Base-by-base conservation (phyloP, 2,797 vertebrate species). In the Trichosurus vulpecula region DNA sequence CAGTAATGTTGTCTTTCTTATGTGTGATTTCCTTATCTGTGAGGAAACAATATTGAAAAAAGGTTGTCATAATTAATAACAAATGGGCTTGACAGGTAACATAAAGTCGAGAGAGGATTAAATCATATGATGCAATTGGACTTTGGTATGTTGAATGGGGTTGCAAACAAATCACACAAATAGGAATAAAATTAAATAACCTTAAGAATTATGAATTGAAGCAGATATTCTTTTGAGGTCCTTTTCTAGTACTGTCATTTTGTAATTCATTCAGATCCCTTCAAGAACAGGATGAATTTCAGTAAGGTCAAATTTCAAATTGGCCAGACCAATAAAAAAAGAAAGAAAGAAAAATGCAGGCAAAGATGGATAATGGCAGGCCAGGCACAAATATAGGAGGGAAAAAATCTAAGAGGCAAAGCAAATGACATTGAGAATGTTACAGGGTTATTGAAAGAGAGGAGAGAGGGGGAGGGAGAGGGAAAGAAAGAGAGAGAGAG, bases 161-260 rank as follows among this genome's bases (percentile, higher is more conserved):
- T n/a, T 16, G 51, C 10, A 51, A 52, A 0, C 54, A 87, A 22
- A 6, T 9, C 2, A 30, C n/a, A 3, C 35, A 66, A 54, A 57
- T 25, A 19, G 1, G 30, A n/a, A 29, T 25, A 25, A 58, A 54
- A 2, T 2, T 27, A 22, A 47, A 8, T 35, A 57, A 8, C 0
- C 4, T 47, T 51, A 22, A 91, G 61, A 81, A 52, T 0, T 11
- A 52, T 16, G 22, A 95, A 31, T 57, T 16, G 29, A 54, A n/a
- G 12, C 5, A 19, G 0, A 74, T 41, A 2, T 0, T 51, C 56
- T 1, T 12, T 0, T 6, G 2, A 3, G 51, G 1, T 29, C 0
- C 1, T 35, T 30, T 19, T 55, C 22, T 22, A 35, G 14, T 2
- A 1, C n/a, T 22, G 1, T 54, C 8, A 10, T 22, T 29, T 0